Evolutionary conservation across 2,888 invertebrate genomes (phyloP).

Genomic region (Cylindroiulus punctatus): DNA sequence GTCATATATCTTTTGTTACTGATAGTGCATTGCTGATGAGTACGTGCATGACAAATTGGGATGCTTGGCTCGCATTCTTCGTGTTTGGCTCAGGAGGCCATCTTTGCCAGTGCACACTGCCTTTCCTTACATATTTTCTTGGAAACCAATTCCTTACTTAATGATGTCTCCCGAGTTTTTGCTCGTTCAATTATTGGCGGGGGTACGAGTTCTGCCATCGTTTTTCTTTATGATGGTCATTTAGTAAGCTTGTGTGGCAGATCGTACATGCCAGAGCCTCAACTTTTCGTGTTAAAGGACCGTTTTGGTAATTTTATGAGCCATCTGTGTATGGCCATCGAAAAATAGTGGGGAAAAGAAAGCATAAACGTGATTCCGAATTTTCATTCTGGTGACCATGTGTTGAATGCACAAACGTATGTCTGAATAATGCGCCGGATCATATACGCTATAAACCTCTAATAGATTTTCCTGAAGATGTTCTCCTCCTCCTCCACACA

Average conservation of each 20-base stretch:
- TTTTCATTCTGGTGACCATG: conserved; percentile 28
- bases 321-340: conserved; percentile 43
- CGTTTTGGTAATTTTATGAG: conserved; percentile 47
- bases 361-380: conserved; percentile 45
- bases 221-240: conserved; percentile 47
- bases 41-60: conserved; percentile 28
- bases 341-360: conserved; percentile 25
- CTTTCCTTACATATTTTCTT: background rate
- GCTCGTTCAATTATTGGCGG: conserved; percentile 37
- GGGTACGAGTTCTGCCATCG: conserved; percentile 39
- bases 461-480: conserved; percentile 28
- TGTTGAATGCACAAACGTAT: conserved; percentile 41
- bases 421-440: conserved; percentile 7
- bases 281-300: conserved; percentile 47
- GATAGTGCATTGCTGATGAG: background rate
- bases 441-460: conserved; percentile 32
- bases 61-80: background rate
- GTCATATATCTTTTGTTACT: background rate
- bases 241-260: conserved; percentile 45
- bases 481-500: background rate
- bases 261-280: conserved; percentile 43
- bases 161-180: conserved; percentile 45
- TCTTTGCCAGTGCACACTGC: background rate
- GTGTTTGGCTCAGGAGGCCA: background rate
- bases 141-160: conserved; percentile 43